Evolutionary conservation across 2,888 invertebrate genomes (phyloP).

Genomic region (Phortica magna): DNA sequence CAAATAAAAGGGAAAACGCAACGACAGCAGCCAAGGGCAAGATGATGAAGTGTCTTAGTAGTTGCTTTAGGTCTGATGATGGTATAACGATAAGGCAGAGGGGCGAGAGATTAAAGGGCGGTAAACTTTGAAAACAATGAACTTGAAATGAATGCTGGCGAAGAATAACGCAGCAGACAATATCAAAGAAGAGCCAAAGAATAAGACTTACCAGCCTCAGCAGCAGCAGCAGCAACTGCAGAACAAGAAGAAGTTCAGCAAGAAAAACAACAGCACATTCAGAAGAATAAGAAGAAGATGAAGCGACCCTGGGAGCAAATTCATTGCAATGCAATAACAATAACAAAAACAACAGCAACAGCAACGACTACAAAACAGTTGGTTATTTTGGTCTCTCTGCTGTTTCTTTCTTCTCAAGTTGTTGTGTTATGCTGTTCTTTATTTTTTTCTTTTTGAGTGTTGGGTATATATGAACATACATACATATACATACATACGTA

Average conservation of each 20-base stretch:
- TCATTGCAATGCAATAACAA: slow-evolving; percentile 56
- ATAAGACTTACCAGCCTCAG: slow-evolving; percentile 39
- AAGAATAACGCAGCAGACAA: background rate
- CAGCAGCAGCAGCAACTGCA: slow-evolving; percentile 43
- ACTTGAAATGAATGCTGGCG: background rate
- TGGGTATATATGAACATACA: background rate
- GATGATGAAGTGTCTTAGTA: background rate
- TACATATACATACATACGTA: background rate
- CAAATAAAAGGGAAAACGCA: background rate
- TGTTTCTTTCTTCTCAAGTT: slow-evolving; percentile 7
- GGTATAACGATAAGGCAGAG: background rate
- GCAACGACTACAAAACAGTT: slow-evolving; percentile 26
- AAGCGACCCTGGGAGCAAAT: slow-evolving; percentile 68
- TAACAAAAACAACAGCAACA: slow-evolving; percentile 43
- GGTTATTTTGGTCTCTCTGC: slow-evolving; percentile 38
- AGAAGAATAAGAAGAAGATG: slow-evolving; percentile 49
- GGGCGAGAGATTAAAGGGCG: background rate
- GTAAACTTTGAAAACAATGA: slow-evolving; percentile 11
- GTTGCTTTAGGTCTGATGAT: background rate
- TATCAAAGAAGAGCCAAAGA: slow-evolving; percentile 18
- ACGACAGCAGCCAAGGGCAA: background rate
- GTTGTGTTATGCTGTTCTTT: slow-evolving; percentile 37
- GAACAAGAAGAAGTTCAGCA: slow-evolving; percentile 47
- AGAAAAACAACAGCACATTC: slow-evolving; percentile 34
- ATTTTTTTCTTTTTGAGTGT: background rate